Conservation (phyloP, 2,797 vertebrate species). For the Rhadinocentrus ornatus region DNA sequence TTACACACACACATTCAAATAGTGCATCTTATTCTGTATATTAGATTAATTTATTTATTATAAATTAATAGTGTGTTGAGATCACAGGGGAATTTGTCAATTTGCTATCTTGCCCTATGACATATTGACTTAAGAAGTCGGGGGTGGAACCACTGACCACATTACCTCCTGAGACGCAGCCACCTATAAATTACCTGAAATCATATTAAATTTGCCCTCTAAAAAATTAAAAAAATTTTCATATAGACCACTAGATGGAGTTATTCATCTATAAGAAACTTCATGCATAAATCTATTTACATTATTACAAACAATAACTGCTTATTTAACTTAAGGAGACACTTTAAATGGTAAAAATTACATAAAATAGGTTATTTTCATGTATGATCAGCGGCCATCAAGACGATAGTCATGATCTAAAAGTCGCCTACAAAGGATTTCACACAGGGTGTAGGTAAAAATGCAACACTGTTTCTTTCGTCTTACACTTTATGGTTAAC, state of each 20-base stretch:
- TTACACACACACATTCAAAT: neutral
- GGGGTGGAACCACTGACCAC: neutral
- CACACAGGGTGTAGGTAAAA: neutral
- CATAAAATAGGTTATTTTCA: neutral
- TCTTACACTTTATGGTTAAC: conserved; percentile 10
- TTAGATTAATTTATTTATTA: neutral
- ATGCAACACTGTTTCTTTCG: neutral
- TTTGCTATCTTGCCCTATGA: neutral
- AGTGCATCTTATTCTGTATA: neutral
- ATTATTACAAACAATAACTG: neutral
- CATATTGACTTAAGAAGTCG: neutral
- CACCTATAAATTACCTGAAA: neutral
- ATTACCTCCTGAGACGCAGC: neutral
- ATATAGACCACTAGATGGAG: conserved; percentile 57
- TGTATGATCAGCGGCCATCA: neutral
- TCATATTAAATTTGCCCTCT: neutral
- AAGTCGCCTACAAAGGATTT: neutral
- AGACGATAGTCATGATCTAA: neutral
- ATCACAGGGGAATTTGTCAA: neutral
- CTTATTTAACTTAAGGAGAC: neutral
- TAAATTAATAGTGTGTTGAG: neutral
- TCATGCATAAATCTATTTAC: neutral
- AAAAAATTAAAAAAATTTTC: neutral
- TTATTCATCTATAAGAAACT: conserved; percentile 9
- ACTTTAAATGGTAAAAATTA: neutral